Conservation (phyloP, 2,113 vertebrate genomes). For the Axis porcinus region DNA sequence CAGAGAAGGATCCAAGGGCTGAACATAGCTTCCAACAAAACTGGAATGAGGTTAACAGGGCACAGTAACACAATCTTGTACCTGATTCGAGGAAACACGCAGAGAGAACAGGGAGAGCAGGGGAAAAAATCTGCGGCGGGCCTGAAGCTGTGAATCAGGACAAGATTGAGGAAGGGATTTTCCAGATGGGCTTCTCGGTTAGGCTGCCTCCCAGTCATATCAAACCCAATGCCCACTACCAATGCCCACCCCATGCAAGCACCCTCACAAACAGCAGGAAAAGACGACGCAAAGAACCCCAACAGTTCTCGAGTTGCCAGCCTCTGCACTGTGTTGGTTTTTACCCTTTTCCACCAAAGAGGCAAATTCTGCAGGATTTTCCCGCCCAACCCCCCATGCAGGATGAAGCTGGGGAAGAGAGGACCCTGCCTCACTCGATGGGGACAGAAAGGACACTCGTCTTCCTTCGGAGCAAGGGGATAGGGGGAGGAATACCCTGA, state of each 20-base stretch:
- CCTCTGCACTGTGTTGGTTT: not conserved
- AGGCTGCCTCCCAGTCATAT: not conserved
- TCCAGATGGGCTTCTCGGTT: not conserved
- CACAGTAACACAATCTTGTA: slow-evolving; percentile 49
- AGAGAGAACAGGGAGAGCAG: not conserved
- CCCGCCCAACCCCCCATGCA: slow-evolving; percentile 23
- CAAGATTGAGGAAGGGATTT: slow-evolving; percentile 30
- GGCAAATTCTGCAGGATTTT: slow-evolving; percentile 36
- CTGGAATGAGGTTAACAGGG: slow-evolving; percentile 44
- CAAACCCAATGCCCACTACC: slow-evolving; percentile 16
- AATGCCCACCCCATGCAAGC: not conserved
- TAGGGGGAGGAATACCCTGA: not conserved
- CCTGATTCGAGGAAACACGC: slow-evolving; percentile 27
- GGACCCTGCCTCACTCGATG: not conserved
- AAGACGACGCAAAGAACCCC: not conserved
- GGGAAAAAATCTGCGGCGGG: not conserved
- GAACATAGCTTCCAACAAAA: slow-evolving; percentile 52
- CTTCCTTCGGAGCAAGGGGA: not conserved
- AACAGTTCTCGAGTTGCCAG: not conserved
- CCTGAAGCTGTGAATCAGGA: not conserved
- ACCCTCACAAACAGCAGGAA: not conserved
- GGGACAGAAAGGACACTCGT: not conserved
- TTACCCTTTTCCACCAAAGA: not conserved
- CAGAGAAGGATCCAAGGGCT: slow-evolving; percentile 2
- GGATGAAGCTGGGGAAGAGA: not conserved